Evolutionary conservation across 1,140 invertebrate species (phyloP), one percentile per base, ranked within the genome.

Genomic region (Drosophila bocki): DNA sequence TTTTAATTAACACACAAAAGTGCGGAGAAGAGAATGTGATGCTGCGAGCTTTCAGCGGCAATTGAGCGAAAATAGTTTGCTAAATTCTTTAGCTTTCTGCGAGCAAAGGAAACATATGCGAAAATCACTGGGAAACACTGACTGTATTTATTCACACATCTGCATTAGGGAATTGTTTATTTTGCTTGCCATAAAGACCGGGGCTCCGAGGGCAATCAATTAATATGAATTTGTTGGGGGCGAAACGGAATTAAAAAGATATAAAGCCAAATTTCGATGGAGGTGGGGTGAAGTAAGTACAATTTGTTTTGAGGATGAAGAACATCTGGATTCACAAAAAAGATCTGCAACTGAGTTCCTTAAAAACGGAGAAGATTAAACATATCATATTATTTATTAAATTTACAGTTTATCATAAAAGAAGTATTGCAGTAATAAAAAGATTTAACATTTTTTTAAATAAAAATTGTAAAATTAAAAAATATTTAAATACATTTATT

Each of bases 1-100:
- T 72, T 81, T 81, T 61, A 77, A 72, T 81, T 81, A 81, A 81
- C 54, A 47, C 47, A 56, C 67, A 57, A 71, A 64, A 33, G 48
- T 50, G 65, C 17, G 35, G 42, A 48, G 39, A n/a, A 50, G 26
- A 47, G 32, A 22, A 65, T 13, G 17, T 15, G 41, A 47, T 33
- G 26, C 7, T 32, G 26, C 3, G 35, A 76, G 62, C 61, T 76
- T 77, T 77, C 72, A 57, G 75, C 75, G 35, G 50, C 54, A 77
- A 69, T 35, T 57, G 61, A 57, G 53, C 29, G 29, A 35, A 75
- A 75, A 75, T 75, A 75, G 71, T 75, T 75, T 76, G 47, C 33
- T 51, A 39, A 61, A 67, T 54, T 50, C 37, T 39, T 67, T 47
- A 17, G n/a, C 29, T 58, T 58, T 62, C n/a, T 51, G 47, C 0